Conservation (phyloP, 2,888 invertebrate species). For the Acanthoscelides obtectus region DNA sequence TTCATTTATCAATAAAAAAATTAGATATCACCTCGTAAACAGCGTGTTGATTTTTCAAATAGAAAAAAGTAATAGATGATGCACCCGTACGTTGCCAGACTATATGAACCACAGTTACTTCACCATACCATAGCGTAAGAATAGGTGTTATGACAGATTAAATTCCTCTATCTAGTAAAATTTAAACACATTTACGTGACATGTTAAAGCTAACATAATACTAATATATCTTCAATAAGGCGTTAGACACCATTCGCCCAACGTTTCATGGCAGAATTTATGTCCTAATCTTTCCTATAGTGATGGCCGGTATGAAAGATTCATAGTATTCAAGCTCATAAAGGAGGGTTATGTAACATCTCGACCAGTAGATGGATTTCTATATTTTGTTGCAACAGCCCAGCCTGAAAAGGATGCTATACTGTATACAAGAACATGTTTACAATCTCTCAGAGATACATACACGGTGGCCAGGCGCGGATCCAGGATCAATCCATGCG, state of each 20-base stretch:
- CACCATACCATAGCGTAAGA: no score
- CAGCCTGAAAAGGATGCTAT: no score
- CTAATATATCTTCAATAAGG: neutral
- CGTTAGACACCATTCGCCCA: neutral
- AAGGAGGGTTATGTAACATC: neutral
- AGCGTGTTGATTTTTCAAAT: no score
- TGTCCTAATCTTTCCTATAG: neutral
- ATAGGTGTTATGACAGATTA: neutral
- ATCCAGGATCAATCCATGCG: no score
- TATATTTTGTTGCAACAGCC: neutral
- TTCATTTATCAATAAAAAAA: no score
- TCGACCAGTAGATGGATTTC: neutral
- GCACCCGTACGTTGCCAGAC: no score
- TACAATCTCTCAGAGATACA: no score
- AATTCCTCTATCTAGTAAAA: neutral
- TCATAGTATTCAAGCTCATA: neutral
- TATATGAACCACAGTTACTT: no score
- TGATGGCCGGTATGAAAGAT: neutral
- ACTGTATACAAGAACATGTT: no score
- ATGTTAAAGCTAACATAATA: neutral
- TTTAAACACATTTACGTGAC: neutral
- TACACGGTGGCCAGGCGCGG: no score
- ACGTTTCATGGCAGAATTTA: neutral
- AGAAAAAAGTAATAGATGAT: no score
- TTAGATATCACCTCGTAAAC: no score